A percentile compares a stretch with the other conserved stretches of the same genome.
Conservation (phyloP, 2,113 vertebrate species). For the Camelus bactrianus region DNA sequence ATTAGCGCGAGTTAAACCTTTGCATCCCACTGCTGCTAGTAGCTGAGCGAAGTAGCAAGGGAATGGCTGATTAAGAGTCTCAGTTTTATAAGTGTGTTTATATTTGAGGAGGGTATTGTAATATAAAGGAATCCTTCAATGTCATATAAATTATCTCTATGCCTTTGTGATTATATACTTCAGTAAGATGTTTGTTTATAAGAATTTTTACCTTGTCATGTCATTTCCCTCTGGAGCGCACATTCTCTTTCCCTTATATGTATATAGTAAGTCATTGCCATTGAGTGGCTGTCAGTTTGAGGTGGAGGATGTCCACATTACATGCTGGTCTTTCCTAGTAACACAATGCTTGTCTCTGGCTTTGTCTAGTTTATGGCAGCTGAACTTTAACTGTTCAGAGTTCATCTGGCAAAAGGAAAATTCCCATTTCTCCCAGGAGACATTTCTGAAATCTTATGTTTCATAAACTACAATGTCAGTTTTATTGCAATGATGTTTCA, state of each 20-base stretch:
- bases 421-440: background rate
- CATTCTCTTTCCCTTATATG: background rate
- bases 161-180: constrained; percentile 1
- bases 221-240: background rate
- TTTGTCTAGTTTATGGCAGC: background rate
- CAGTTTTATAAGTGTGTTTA: background rate
- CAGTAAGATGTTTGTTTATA: background rate
- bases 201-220: background rate
- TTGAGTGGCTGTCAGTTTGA: background rate
- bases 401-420: background rate
- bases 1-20: constrained; percentile 93
- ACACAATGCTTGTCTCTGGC: background rate
- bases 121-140: background rate
- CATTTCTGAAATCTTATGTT: background rate
- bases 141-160: background rate
- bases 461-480: background rate
- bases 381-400: background rate
- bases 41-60: constrained; percentile 79
- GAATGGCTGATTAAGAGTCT: background rate
- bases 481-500: constrained; percentile 44
- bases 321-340: background rate
- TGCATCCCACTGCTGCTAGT: constrained; percentile 90
- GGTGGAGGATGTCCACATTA: background rate
- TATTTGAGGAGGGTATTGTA: background rate
- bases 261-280: background rate